Evolutionary conservation across 1,140 invertebrate species (phyloP).

Genomic region (Macrobrachium nipponense): DNA sequence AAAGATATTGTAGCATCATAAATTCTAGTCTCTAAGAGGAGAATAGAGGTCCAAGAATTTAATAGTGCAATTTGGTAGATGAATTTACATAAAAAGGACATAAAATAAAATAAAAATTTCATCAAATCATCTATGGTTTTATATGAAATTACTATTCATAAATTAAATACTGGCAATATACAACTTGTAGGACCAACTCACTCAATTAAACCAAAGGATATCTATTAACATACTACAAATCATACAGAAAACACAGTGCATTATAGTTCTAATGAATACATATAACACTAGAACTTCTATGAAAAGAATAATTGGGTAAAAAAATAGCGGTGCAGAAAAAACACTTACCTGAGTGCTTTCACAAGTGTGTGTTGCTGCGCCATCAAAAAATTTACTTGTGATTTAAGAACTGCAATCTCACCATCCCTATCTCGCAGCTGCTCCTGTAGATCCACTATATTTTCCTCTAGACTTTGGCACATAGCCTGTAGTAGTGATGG

Average conservation of each 20-base stretch:
- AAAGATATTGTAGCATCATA: neutral
- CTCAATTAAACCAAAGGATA: no score
- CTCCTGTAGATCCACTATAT: constrained; percentile 28
- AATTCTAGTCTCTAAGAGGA: neutral
- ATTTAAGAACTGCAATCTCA: constrained; percentile 39
- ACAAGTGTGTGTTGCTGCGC: constrained; percentile 50
- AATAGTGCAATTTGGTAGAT: neutral
- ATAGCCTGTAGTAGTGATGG: constrained; percentile 23
- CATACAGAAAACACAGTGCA: no score
- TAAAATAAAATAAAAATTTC: no score
- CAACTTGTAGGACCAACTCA: no score
- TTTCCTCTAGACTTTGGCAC: constrained; percentile 44
- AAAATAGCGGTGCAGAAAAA: neutral
- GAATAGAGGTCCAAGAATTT: neutral
- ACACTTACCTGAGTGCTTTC: constrained; percentile 41
- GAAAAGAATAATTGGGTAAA: neutral
- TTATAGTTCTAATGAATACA: neutral
- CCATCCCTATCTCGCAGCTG: constrained; percentile 42
- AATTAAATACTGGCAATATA: no score
- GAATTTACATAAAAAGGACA: no score
- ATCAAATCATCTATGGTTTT: no score
- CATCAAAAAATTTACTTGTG: constrained; percentile 47
- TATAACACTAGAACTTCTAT: neutral
- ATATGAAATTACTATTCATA: no score
- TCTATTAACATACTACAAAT: no score